Evolutionary conservation across 2,113 vertebrate species (phyloP).

Genomic region (Etheostoma spectabile): DNA sequence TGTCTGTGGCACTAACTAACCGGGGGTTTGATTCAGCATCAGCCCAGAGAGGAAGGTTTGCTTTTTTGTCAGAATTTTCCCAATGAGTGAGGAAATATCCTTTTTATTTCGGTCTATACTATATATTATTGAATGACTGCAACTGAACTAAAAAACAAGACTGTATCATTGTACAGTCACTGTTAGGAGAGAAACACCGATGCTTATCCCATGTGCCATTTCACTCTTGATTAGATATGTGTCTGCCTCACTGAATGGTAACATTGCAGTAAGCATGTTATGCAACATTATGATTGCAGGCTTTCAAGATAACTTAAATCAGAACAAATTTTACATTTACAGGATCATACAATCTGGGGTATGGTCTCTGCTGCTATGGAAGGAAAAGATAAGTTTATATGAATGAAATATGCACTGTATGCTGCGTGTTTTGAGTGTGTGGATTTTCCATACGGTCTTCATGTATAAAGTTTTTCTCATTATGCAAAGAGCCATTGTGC

Average conservation of each 20-base stretch:
- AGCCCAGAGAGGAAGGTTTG: neutral
- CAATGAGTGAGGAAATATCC: neutral
- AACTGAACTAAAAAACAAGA: neutral
- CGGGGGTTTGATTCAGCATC: slow-evolving; percentile 17
- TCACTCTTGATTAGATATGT: slow-evolving; percentile 33
- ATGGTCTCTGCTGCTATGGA: neutral
- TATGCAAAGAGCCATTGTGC: neutral
- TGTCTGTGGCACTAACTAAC: slow-evolving; percentile 30
- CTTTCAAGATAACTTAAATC: slow-evolving; percentile 11
- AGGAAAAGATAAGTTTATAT: neutral
- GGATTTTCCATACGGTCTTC: neutral
- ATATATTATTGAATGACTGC: neutral
- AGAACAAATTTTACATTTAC: neutral
- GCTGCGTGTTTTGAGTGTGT: neutral
- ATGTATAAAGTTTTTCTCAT: neutral
- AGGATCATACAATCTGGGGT: neutral
- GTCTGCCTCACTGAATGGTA: slow-evolving; percentile 19
- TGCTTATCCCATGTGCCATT: slow-evolving; percentile 12
- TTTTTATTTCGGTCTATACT: neutral
- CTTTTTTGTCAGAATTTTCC: neutral
- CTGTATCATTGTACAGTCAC: neutral
- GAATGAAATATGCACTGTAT: neutral
- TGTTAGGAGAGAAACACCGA: neutral
- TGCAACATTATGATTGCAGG: neutral
- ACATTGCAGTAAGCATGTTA: slow-evolving; percentile 10